A percentile compares a stretch with the other conserved stretches of the same genome.
These are phyloP conservation scores for Rhorus exstirpatorius DNA, from an alignment of 2,888 invertebrate genomes.

Conservation along the genomic window DNA sequence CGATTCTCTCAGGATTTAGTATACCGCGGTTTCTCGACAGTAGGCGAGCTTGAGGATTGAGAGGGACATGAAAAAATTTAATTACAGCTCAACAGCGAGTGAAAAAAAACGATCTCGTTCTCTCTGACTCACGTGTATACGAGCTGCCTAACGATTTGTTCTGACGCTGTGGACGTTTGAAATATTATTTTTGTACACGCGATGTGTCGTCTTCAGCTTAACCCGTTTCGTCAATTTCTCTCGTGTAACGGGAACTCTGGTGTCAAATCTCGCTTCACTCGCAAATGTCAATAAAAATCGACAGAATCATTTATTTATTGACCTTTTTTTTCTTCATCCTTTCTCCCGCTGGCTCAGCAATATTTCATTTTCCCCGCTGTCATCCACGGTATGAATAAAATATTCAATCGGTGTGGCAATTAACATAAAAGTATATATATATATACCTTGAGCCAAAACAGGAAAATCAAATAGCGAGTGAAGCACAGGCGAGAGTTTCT, in stretches of 20 bases:
- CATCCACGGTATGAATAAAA: not conserved
- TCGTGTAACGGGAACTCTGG: not conserved
- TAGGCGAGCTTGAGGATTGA: not conserved
- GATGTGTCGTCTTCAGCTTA: not conserved
- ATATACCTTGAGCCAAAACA: not conserved
- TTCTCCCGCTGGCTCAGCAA: not conserved
- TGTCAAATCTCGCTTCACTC: constrained; percentile 21
- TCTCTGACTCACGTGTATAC: constrained; percentile 22
- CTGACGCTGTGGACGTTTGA: constrained; percentile 8
- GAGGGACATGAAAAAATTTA: constrained; percentile 32
- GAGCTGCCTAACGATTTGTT: not conserved
- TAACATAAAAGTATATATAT: not conserved
- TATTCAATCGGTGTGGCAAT: not conserved
- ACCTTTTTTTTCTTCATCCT: not conserved
- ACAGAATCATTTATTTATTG: constrained; percentile 6
- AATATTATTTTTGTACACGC: constrained; percentile 21
- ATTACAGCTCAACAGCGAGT: constrained; percentile 37
- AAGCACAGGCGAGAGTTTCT: not conserved
- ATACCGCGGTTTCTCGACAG: too few relatives aligned
- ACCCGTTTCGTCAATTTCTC: constrained; percentile 22
- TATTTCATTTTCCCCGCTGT: not conserved
- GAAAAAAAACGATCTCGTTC: constrained; percentile 25
- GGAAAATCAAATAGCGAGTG: constrained; percentile 39
- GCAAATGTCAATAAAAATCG: constrained; percentile 11
- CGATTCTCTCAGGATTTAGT: too few relatives aligned